Base-by-base conservation (phyloP, 2,888 invertebrate species). In the Tipula unca region DNA sequence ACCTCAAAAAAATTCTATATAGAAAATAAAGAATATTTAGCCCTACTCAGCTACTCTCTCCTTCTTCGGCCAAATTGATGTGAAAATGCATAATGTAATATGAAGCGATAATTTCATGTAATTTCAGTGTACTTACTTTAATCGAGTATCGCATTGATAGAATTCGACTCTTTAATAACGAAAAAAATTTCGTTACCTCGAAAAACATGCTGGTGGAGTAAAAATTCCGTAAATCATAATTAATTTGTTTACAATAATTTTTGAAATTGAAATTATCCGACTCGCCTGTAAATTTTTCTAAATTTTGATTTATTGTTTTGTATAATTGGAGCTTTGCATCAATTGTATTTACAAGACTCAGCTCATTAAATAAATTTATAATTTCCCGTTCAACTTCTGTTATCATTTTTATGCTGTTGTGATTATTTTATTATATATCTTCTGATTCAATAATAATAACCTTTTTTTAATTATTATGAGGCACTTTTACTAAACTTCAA, bases 361-460 rank as follows among this genome's bases (percentile, higher is more conserved):
- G 32, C 5, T 83, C 83, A 32, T 83, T 35, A n/a, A 83, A 83
- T 83, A 35, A 83, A 32, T 83, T 83, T 29, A 83, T 83, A 32
- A 83, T 32, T 32, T 29, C 29, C n/a, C 83, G 83, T 83, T 83
- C 83, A 83, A 83, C 17, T 83, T 83, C 83, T 83, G 83, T 83
- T 32, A 83, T 83, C 83, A 83, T 83, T 29, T 83, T 83, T 25
- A 25, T 25, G 25, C 10, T 3, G 69, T 69, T 17, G 6, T 10
- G 13, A 17, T 48, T 17, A 69, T 13, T 25, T 10, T 25, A 10
- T 69, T 25, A 25, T n/a, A n/a, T n/a, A n/a, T n/a, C n/a, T n/a
- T n/a, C n/a, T n/a, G 25, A 25, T 17, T 13, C n/a, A 69, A 69
- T 25, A 69, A 54, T 54, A 25, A 25, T 69, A 69, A 8, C 3